A percentile compares a stretch with the other conserved stretches of the same genome.
Evolutionary conservation across 2,113 vertebrate species (phyloP).

Genomic region (Peromyscus polionotus): DNA sequence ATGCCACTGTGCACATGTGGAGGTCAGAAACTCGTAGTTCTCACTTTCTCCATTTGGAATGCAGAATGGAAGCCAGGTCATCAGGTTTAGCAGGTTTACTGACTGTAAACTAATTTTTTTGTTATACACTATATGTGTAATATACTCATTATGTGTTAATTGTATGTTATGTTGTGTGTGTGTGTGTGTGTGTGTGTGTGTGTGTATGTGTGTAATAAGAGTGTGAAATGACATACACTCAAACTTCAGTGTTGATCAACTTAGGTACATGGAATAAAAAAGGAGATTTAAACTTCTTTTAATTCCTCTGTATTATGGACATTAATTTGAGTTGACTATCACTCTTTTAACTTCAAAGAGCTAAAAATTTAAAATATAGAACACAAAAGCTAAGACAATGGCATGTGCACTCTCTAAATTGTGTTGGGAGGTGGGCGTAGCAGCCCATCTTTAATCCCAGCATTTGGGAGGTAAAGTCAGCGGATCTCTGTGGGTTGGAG

Average conservation of each 20-base stretch:
- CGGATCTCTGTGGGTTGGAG: background rate
- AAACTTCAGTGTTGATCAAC: background rate
- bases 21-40: background rate
- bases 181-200: too few species aligned
- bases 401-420: background rate
- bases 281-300: conserved; percentile 7
- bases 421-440: background rate
- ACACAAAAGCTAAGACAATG: background rate
- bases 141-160: background rate
- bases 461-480: background rate
- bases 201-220: background rate
- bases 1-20: too few species aligned
- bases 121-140: background rate
- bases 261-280: background rate
- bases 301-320: background rate
- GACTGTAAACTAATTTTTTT: background rate
- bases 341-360: background rate
- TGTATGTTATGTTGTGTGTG: background rate
- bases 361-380: background rate
- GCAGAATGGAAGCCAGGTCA: too few species aligned
- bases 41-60: background rate
- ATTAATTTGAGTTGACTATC: conserved; percentile 21
- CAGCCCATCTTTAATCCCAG: background rate
- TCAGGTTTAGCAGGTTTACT: too few species aligned
- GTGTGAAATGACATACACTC: background rate